Percentiles rank a stretch among this genome's conserved stretches.
phyloP scores from a whole-genome alignment of 2,797 vertebrate genomes.

The Tapirus indicus region DNA sequence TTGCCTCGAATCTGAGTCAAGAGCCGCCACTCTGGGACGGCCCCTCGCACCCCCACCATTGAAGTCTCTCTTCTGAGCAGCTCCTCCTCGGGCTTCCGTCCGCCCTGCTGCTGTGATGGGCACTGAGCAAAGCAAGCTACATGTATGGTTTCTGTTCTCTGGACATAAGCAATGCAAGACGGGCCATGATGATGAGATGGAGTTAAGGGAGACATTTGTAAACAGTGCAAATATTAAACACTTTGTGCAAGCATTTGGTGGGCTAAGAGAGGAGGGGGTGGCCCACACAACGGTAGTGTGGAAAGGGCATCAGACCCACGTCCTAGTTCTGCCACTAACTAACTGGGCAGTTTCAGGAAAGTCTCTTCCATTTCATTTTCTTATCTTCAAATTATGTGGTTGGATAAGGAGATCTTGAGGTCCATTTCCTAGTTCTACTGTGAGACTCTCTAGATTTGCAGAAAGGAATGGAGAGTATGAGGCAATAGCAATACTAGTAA shows the following conservation, averaged over 20 bases:
- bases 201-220: background rate
- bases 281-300: background rate
- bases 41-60: accelerated
- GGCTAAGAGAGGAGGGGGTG: background rate
- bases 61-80: background rate
- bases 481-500: background rate
- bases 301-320: background rate
- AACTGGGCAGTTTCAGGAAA: background rate
- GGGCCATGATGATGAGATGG: background rate
- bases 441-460: background rate
- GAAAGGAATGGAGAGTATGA: background rate
- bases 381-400: background rate
- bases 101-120: too few species aligned
- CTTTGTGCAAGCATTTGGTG: background rate
- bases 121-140: background rate
- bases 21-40: background rate
- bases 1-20: background rate
- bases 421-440: background rate
- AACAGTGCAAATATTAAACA: background rate
- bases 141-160: background rate
- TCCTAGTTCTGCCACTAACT: background rate
- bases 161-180: background rate
- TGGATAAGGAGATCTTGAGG: background rate
- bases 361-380: background rate
- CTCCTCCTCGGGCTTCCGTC: background rate